Percentiles rank a stretch among this genome's conserved stretches.
phyloP scores from a whole-genome alignment of 2,113 vertebrate species.

The Psammodynastes pulverulentus region DNA sequence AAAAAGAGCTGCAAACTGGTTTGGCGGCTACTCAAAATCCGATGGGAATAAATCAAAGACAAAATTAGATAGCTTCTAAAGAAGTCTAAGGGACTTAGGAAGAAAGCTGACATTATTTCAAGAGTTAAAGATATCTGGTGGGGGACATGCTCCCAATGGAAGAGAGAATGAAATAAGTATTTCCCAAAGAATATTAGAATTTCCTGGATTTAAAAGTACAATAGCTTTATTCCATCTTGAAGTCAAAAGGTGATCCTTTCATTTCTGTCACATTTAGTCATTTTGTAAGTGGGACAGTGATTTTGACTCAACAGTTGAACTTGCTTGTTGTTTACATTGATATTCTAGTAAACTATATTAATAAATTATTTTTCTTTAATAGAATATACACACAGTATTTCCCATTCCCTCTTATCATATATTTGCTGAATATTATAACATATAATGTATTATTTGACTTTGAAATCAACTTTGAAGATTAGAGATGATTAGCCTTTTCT shows the following conservation, averaged over 20 bases:
- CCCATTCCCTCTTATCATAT: not conserved
- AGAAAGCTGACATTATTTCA: not conserved
- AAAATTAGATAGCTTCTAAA: not conserved
- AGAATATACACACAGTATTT: not conserved
- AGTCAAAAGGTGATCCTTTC: not conserved
- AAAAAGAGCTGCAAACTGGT: not conserved
- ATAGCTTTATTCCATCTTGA: not conserved
- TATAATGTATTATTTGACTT: slow-evolving; percentile 5
- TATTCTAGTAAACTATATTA: not conserved
- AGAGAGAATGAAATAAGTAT: not conserved
- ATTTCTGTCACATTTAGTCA: not conserved
- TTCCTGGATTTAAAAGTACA: not conserved
- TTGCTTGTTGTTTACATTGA: not conserved
- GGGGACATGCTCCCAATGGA: not conserved
- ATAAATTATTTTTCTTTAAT: not conserved
- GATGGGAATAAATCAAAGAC: not conserved
- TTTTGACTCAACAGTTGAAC: not conserved
- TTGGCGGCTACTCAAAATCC: not conserved
- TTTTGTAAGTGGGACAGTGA: not conserved
- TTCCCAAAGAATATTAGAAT: not conserved
- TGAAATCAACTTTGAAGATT: not conserved
- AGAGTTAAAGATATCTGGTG: not conserved
- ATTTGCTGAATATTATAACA: slow-evolving; percentile 12
- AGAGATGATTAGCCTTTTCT: not conserved
- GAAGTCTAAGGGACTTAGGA: not conserved